Conservation (phyloP, 2,888 invertebrate species). For the Acheta domesticus region DNA sequence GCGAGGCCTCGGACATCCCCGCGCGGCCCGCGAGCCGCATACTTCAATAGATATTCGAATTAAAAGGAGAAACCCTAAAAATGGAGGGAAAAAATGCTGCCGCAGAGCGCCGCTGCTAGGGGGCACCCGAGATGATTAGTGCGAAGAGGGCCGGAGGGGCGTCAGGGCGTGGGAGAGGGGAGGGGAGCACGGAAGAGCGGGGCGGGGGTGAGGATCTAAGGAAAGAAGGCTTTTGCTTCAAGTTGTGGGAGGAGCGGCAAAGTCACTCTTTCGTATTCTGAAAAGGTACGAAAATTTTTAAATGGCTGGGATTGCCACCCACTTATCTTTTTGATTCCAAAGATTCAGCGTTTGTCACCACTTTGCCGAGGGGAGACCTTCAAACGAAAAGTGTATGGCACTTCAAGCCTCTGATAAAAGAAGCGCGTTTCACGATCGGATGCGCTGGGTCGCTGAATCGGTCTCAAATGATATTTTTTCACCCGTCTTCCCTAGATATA, state of each 20-base stretch:
- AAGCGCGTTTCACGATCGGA: not conserved
- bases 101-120: not conserved
- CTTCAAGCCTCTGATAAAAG: not conserved
- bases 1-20: too few species aligned
- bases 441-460: not conserved
- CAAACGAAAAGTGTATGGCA: not conserved
- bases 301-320: slow-evolving; percentile 7
- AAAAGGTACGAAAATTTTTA: not conserved
- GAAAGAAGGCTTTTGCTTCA: not conserved
- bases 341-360: not conserved
- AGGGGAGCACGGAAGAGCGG: not conserved
- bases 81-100: too few species aligned
- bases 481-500: too few species aligned
- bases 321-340: not conserved
- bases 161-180: not conserved
- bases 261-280: slow-evolving; percentile 11
- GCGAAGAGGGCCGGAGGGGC: not conserved
- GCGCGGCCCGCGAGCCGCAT: too few species aligned
- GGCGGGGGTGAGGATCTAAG: not conserved
- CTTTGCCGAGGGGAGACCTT: not conserved
- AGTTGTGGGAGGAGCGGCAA: not conserved
- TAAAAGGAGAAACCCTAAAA: too few species aligned
- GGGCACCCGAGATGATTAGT: not conserved
- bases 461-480: too few species aligned
- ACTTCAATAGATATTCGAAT: too few species aligned